Evolutionary conservation across 2,113 vertebrate species (phyloP).

Genomic region (Scomber japonicus): DNA sequence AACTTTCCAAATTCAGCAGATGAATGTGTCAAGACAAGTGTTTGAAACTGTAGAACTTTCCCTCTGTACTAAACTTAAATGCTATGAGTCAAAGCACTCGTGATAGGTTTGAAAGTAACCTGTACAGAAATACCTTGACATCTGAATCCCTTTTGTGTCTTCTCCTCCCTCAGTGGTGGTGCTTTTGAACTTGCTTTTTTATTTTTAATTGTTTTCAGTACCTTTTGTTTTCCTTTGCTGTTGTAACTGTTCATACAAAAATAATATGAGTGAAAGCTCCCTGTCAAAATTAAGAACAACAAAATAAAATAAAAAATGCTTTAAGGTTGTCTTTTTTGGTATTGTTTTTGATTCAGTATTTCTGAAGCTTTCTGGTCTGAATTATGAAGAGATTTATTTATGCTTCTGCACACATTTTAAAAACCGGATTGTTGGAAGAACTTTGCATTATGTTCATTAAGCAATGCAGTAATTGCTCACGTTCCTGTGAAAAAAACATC

Average conservation of each 20-base stretch:
- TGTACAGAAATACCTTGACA: conserved; percentile 1
- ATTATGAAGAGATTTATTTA: neutral
- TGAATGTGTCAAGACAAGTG: too few relatives aligned
- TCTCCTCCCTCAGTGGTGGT: too few relatives aligned
- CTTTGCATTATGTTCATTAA: neutral
- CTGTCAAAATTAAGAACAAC: too few relatives aligned
- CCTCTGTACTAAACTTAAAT: neutral
- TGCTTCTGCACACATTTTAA: neutral
- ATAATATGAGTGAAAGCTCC: neutral
- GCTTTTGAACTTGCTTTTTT: too few relatives aligned
- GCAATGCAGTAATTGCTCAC: neutral
- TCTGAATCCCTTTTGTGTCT: neutral
- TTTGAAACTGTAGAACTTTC: neutral
- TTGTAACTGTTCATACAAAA: neutral
- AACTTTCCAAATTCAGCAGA: too few relatives aligned
- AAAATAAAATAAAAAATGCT: too few relatives aligned
- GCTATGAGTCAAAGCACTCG: neutral
- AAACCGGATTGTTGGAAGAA: neutral
- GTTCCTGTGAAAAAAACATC: neutral
- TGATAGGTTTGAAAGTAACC: neutral
- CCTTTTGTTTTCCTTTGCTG: neutral
- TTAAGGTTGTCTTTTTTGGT: too few relatives aligned
- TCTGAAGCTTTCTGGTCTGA: neutral
- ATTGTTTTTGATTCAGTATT: too few relatives aligned
- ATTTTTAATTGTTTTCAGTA: neutral